Conservation (phyloP, 2,888 invertebrate genomes). For the Anoncus sp. region DNA sequence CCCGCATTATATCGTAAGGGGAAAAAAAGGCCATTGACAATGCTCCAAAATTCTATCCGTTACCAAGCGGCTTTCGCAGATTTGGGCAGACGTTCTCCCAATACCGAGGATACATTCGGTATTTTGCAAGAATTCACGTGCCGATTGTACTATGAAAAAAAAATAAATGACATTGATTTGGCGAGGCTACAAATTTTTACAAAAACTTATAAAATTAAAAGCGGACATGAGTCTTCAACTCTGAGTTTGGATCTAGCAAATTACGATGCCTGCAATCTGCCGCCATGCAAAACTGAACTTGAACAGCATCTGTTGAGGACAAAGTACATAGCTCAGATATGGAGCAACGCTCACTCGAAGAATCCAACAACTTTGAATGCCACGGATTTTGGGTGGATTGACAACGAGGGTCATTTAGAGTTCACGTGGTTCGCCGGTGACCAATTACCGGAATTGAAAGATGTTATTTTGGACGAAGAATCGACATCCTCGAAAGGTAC, state of each 20-base stretch:
- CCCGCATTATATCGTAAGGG: slow-evolving; percentile 50
- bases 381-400: neutral
- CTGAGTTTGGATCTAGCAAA: neutral
- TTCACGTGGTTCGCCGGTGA: slow-evolving; percentile 18
- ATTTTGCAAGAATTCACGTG: slow-evolving; percentile 29
- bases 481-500: neutral
- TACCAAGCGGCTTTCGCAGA: slow-evolving; percentile 20
- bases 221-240: neutral
- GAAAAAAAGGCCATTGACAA: slow-evolving; percentile 32
- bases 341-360: neutral
- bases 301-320: slow-evolving; percentile 23
- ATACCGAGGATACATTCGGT: slow-evolving; percentile 3
- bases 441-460: neutral
- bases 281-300: neutral
- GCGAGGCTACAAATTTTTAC: slow-evolving; percentile 19
- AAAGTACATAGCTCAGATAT: slow-evolving; percentile 21
- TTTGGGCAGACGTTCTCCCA: slow-evolving; percentile 24
- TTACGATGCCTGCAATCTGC: slow-evolving; percentile 10
- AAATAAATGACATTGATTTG: slow-evolving; percentile 16
- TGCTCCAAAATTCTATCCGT: slow-evolving; percentile 4
- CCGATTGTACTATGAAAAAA: slow-evolving; percentile 16
- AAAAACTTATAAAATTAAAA: slow-evolving; percentile 17
- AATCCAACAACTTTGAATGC: slow-evolving; percentile 5
- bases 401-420: neutral
- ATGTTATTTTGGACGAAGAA: slow-evolving; percentile 10